Percentiles rank a stretch among this genome's conserved stretches.
Conservation (phyloP, 1,140 invertebrate genomes). For the Tetramorium parvispinum region DNA sequence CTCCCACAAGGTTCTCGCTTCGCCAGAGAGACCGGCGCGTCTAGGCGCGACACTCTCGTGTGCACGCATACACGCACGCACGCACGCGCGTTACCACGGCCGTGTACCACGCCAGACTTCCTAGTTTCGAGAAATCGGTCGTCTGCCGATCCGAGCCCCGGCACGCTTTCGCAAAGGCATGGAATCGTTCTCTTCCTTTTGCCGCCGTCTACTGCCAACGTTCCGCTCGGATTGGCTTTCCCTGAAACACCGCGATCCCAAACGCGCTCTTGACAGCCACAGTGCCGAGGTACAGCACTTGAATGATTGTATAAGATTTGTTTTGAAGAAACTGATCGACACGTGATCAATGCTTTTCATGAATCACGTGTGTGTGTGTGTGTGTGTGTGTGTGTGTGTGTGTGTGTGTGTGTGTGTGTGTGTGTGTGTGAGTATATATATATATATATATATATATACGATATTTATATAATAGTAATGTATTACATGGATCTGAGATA, state of each 20-base stretch:
- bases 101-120: conserved; percentile 67
- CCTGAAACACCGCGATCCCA: neutral
- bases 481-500: neutral
- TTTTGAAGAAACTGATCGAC: conserved; percentile 11
- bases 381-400: neutral
- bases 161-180: conserved; percentile 56
- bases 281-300: neutral
- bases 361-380: neutral
- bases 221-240: conserved; percentile 26
- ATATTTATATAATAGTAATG: neutral
- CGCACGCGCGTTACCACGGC: conserved; percentile 32
- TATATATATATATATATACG: no score
- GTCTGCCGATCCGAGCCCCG: conserved; percentile 31
- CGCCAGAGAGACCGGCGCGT: conserved; percentile 9
- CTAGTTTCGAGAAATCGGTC: conserved; percentile 78
- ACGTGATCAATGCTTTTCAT: neutral
- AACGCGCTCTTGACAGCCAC: neutral
- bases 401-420: neutral
- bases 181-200: conserved; percentile 67
- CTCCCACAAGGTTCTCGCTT: conserved; percentile 71
- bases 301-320: conserved; percentile 25
- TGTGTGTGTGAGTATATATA: neutral
- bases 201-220: conserved; percentile 1
- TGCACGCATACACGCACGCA: conserved; percentile 59
- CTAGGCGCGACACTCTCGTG: conserved; percentile 38